These are phyloP conservation scores for Cecidostiba fungosa DNA, from an alignment of 2,888 invertebrate species.

Conservation along the genomic window DNA sequence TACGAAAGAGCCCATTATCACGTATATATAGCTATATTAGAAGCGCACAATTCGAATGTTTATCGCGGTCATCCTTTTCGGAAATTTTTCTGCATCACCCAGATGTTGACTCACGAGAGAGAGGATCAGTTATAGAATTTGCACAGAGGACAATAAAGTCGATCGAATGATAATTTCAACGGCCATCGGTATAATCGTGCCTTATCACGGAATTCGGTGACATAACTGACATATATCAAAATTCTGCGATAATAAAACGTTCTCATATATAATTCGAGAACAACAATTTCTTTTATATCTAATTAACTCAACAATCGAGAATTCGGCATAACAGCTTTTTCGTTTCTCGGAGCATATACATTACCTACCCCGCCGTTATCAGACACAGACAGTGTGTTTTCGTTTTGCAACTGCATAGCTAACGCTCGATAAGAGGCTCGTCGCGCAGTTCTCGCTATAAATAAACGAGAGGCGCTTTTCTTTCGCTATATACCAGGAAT, in stretches of 20 bases:
- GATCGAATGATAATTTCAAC: background rate
- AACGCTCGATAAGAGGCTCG: constrained; percentile 11
- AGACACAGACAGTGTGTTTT: background rate
- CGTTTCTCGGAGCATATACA: too few relatives aligned
- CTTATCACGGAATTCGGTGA: background rate
- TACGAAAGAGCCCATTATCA: background rate
- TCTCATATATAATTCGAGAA: background rate
- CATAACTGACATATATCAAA: background rate
- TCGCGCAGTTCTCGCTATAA: background rate
- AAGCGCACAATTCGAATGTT: background rate
- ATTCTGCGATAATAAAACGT: background rate
- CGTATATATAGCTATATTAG: too few relatives aligned
- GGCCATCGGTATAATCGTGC: background rate
- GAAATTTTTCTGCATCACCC: background rate
- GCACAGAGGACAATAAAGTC: background rate
- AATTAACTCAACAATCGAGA: background rate
- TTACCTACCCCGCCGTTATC: background rate
- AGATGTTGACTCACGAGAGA: background rate
- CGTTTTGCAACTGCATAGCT: background rate
- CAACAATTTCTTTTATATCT: background rate
- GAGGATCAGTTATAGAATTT: background rate
- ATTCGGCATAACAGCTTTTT: background rate
- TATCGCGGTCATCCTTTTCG: background rate
- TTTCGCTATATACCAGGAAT: constrained; percentile 5
- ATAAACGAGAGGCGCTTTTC: background rate